Evolutionary conservation across 2,797 vertebrate species (phyloP), one percentile per base, ranked within the genome.

Genomic region (Bufotes viridis): DNA sequence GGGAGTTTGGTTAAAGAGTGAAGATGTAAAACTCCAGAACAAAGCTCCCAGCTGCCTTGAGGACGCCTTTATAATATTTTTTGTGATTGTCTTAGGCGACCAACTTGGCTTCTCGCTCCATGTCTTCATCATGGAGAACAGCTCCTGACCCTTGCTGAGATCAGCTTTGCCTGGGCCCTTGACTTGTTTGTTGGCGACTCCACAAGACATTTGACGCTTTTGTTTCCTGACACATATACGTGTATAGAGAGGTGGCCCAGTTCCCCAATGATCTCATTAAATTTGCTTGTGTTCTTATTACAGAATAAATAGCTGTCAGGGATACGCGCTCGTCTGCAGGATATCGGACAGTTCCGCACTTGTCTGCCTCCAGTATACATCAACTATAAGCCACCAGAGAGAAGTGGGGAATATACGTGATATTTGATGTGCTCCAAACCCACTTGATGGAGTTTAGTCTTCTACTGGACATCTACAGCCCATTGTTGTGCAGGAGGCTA

Each of bases 11-110:
- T 24, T 65, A 49, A 75, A 75, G 51, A 75, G 55, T 12, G 57
- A 82, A 74, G 57, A 81, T 74, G 78, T 87, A 60, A 86, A 79
- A 69, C 26, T 86, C 81, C 53, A 87, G 65, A 81, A 87, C 18
- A 57, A 87, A 87, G 72, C 63, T 0, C 10, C 20, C 14, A 1
- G 53, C 63, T 18, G 78, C 78, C 74, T 55, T 1, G 7, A 74
- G 69, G n/a, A 15, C 9, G 53, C 61, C 24, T 81, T 69, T 13
- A 70, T 61, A 7, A 17, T 42, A 14, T 78, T 61, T 15, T 42
- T 55, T 7, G 22, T 24, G n/a, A 29, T 70, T 70, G 78, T 78
- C 58, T 79, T 18, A 20, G 18, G n/a, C 69, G 60, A n/a, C 26
- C 55, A 24, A 49, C 18, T 22, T 74, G 26, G 53, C 42, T 69